Conservation (phyloP, 1,140 invertebrate genomes). For the Drosophila virilis region DNA sequence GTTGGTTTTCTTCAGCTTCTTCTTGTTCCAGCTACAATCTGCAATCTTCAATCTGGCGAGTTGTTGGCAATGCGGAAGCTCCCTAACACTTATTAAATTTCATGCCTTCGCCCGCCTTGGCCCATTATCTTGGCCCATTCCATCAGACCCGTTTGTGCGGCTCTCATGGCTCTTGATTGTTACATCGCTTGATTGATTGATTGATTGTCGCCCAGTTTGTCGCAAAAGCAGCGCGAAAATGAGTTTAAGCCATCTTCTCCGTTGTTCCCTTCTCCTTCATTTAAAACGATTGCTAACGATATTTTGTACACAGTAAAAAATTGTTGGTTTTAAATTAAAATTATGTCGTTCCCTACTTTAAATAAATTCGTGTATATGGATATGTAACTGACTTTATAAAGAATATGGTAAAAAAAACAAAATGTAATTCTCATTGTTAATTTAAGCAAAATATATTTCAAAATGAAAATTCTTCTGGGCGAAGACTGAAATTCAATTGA, state of each 20-base stretch:
- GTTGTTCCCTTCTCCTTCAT: not conserved
- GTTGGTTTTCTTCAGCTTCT: constrained; percentile 19
- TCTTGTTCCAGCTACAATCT: not conserved
- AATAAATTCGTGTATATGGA: no score
- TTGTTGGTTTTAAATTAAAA: not conserved
- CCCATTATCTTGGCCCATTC: constrained; percentile 52
- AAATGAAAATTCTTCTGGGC: no score
- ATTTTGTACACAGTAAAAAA: not conserved
- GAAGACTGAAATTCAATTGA: no score
- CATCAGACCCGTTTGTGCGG: constrained; percentile 18
- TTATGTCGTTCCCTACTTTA: no score
- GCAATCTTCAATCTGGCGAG: not conserved
- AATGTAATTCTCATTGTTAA: no score
- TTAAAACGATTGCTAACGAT: constrained; percentile 1
- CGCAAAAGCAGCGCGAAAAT: constrained; percentile 47
- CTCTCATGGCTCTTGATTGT: constrained; percentile 54
- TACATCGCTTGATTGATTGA: constrained; percentile 73
- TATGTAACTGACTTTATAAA: no score
- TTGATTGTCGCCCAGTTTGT: constrained; percentile 61
- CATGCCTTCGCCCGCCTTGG: constrained; percentile 37
- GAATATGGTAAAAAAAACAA: no score
- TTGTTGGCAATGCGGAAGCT: constrained; percentile 43
- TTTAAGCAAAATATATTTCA: no score
- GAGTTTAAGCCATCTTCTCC: constrained; percentile 40
- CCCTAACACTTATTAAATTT: constrained; percentile 58